Conservation (phyloP, 2,888 invertebrate species). For the Phasia obesa region DNA sequence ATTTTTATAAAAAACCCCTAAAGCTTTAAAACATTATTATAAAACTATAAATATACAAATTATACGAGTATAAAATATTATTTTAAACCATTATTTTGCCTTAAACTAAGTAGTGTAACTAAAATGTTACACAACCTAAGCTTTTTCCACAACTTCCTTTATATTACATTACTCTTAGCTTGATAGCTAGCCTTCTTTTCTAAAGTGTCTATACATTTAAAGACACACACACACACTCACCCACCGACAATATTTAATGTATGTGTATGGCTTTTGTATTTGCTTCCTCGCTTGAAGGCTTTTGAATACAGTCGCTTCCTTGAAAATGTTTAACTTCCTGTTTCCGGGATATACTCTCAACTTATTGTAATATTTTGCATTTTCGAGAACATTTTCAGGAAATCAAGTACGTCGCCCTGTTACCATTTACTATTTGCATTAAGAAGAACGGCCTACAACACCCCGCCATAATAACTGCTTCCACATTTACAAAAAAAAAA, state of each 20-base stretch:
- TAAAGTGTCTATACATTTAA: constrained; percentile 24
- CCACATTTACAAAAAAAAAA: too few relatives aligned
- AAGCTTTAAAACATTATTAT: too few relatives aligned
- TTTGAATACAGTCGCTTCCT: constrained; percentile 80
- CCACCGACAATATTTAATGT: constrained; percentile 5
- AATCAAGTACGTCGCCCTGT: constrained; percentile 83
- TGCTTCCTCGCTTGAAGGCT: constrained; percentile 74
- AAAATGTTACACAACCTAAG: background rate
- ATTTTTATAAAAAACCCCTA: background rate
- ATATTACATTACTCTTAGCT: constrained; percentile 9
- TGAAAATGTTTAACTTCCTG: constrained; percentile 83
- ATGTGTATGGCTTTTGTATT: constrained; percentile 42
- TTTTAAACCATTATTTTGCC: background rate
- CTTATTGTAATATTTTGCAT: constrained; percentile 77
- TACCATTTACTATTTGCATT: constrained; percentile 74
- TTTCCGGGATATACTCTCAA: constrained; percentile 81
- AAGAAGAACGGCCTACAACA: constrained; percentile 48
- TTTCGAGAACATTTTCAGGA: constrained; percentile 83
- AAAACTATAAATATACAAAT: too few relatives aligned
- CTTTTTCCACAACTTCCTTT: constrained; percentile 34
- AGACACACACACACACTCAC: background rate
- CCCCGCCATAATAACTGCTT: background rate
- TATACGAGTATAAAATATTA: background rate
- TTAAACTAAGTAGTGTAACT: background rate
- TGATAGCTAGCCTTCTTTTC: constrained; percentile 67